Base-by-base conservation (phyloP, 2,113 vertebrate species). In the Etia nguti region DNA sequence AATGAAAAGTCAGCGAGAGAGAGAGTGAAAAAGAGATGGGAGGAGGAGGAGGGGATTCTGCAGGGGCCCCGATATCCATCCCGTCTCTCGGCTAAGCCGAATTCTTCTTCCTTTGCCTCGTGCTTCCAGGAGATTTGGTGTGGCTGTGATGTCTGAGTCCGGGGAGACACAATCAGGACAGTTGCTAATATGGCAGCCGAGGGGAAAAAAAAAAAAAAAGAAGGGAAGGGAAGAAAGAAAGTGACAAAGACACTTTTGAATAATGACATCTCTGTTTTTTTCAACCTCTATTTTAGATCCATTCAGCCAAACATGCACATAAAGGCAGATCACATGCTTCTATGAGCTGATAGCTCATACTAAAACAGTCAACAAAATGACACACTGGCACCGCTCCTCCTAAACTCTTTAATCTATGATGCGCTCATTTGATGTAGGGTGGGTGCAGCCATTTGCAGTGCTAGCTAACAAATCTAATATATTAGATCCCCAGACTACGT, bases 1-100 rank as follows among this genome's bases (percentile, higher is more conserved):
- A 93, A 95, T 93, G 91, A 94, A 93, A 94, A 94, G 94, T 96
- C 93, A 93, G 87, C 29, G 18, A 48, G 75, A 59, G 38, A 54
- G 41, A 89, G 88, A 86, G 88, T 79, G 80, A 82, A 34, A 84
- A 68, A 79, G n/a, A 34, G 50, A 75, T 3, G 15, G 68, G 26
- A 29, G 38, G 81, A 60, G 83, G 83, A 24, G 43, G 46, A 31
- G 84, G 83, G 89, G 84, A 88, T 86, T 89, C 84, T 85, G 88
- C 82, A 82, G 92, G 86, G 92, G 86, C 86, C 87, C 52, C 77
- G 83, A 88, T 85, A 92, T 93, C 89, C 88, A 89, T 20, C 79
- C 84, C 6, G 88, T 85, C 91, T 90, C 62, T 29, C 18, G 31
- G 55, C 83, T 95, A 89, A 94, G 93, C 94, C 68, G 68, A 92